Percentiles rank a stretch among this genome's conserved stretches.
Evolutionary conservation across 2,888 invertebrate species (phyloP).

Genomic region (Rhyacophila evoluta): DNA sequence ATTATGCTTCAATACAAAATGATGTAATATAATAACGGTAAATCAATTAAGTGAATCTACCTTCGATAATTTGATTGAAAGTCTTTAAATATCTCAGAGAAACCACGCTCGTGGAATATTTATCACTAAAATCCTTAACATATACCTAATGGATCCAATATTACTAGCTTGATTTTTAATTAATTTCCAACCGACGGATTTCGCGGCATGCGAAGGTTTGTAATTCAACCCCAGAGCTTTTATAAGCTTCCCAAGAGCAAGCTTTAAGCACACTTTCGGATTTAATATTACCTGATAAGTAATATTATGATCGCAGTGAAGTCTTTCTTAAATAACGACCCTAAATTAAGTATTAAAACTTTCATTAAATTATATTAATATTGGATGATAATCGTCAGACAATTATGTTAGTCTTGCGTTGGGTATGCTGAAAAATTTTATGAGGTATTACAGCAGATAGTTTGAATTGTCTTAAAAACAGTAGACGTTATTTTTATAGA

Average conservation of each 20-base stretch:
- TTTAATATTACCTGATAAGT: slow-evolving; percentile 15
- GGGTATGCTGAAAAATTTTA: too few species aligned
- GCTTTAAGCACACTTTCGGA: neutral
- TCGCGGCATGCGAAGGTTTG: neutral
- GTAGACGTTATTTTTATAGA: too few species aligned
- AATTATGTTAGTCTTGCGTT: neutral
- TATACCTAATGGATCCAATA: too few species aligned
- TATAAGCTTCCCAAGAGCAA: slow-evolving; percentile 2
- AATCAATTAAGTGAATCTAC: too few species aligned
- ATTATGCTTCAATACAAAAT: too few species aligned
- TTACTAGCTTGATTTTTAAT: neutral
- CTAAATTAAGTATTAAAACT: neutral
- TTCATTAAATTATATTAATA: slow-evolving; percentile 3
- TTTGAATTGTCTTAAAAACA: too few species aligned
- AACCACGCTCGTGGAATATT: too few species aligned
- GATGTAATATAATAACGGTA: too few species aligned
- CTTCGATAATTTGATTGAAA: too few species aligned
- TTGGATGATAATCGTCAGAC: neutral
- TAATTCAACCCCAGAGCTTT: neutral
- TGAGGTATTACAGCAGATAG: too few species aligned
- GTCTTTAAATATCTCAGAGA: too few species aligned
- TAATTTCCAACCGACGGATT: neutral
- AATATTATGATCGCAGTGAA: neutral
- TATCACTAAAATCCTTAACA: too few species aligned
- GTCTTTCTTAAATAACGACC: neutral